Conservation (phyloP, 2,113 vertebrate genomes). For the Euleptes europaea region DNA sequence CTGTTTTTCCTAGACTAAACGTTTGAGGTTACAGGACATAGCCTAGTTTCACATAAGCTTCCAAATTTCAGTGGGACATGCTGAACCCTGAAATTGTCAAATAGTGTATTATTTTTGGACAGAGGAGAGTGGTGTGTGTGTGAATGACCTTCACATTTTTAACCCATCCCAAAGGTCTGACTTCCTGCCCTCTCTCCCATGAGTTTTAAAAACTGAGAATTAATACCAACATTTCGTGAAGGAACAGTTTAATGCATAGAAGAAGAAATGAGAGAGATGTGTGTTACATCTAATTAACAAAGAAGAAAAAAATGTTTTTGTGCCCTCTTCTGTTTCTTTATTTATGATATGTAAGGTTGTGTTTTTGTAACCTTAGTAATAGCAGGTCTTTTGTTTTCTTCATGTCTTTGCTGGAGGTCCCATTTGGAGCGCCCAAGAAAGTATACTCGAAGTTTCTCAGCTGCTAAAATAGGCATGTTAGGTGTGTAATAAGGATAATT, state of each 20-base stretch:
- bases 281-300: conserved; percentile 22
- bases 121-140: conserved; percentile 54
- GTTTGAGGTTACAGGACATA: conserved; percentile 70
- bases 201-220: conserved; percentile 57
- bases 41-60: conserved; percentile 69
- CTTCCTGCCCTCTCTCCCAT: conserved; percentile 70
- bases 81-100: conserved; percentile 72
- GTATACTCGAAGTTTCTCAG: not conserved
- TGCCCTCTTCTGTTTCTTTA: conserved; percentile 19
- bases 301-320: conserved; percentile 23
- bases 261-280: conserved; percentile 30
- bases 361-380: not conserved
- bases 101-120: conserved; percentile 75
- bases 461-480: conserved; percentile 2
- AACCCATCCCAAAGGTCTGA: conserved; percentile 65
- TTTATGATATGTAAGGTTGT: not conserved
- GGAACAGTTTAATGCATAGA: conserved; percentile 40
- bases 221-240: conserved; percentile 56
- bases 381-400: not conserved
- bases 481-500: fast-evolving
- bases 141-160: conserved; percentile 75
- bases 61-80: conserved; percentile 74
- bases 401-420: conserved; percentile 10
- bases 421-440: not conserved
- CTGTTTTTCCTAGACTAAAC: conserved; percentile 73